phyloP scores from a whole-genome alignment of 2,888 invertebrate genomes.

The Muschampia plurimacula region DNA sequence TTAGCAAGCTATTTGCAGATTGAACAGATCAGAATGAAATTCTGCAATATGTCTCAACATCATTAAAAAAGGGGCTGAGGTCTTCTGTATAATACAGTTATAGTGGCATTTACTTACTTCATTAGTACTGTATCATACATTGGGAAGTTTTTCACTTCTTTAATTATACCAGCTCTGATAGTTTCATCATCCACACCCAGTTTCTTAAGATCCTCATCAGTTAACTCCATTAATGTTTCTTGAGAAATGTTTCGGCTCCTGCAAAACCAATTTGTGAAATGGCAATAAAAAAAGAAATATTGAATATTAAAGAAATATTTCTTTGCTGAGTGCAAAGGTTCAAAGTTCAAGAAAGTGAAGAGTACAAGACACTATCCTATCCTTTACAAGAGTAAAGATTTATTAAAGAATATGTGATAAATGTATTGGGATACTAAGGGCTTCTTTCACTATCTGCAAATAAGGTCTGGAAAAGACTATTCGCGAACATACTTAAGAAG shows the following conservation, averaged over 20 bases:
- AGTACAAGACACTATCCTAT: no score
- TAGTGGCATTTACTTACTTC: background rate
- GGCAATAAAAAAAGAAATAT: no score
- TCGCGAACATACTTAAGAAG: no score
- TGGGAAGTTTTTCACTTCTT: conserved; percentile 72
- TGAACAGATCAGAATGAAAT: background rate
- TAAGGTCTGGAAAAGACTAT: no score
- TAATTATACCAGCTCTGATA: conserved; percentile 65
- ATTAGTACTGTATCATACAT: conserved; percentile 55
- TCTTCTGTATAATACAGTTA: background rate
- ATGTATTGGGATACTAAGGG: no score
- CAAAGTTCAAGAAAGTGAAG: no score
- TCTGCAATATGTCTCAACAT: no score
- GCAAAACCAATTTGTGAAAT: background rate
- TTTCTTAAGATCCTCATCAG: conserved; percentile 73
- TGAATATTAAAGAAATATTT: no score
- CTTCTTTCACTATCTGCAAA: no score
- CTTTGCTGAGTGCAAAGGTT: no score
- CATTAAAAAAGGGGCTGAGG: background rate
- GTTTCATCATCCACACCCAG: conserved; percentile 70
- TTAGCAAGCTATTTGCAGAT: background rate
- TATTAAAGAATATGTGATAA: no score
- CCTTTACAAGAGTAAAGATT: no score
- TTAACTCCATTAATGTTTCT: conserved; percentile 70
- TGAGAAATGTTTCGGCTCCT: conserved; percentile 50